Evolutionary conservation across 2,113 vertebrate genomes (phyloP).

Genomic region (Pollimyrus isidori): DNA sequence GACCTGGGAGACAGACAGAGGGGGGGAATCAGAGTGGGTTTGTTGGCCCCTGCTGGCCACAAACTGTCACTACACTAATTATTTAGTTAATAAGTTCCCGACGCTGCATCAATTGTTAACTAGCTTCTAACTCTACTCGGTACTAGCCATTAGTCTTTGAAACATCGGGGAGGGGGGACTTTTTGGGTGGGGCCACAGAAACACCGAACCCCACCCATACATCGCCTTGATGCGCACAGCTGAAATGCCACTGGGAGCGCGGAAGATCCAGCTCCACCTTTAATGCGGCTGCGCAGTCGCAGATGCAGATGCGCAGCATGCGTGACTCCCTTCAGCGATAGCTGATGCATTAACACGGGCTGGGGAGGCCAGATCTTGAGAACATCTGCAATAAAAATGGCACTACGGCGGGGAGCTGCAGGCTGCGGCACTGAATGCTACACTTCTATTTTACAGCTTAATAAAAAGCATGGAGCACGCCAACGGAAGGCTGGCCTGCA

Average conservation of each 20-base stretch:
- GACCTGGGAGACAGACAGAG: conserved; percentile 61
- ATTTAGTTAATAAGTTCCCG: not conserved
- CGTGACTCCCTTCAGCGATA: not conserved
- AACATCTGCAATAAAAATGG: not conserved
- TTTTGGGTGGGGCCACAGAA: not conserved
- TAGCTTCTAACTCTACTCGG: not conserved
- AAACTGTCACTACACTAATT: not conserved
- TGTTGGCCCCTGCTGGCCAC: not conserved
- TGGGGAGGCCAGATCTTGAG: not conserved
- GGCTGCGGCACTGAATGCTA: not conserved
- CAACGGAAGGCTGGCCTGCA: not conserved
- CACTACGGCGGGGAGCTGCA: not conserved
- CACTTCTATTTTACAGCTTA: not conserved
- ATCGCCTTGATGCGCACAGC: not conserved
- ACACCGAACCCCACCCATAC: not conserved
- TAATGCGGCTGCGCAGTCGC: not conserved
- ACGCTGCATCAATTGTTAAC: not conserved
- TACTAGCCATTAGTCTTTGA: not conserved
- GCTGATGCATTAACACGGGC: not conserved
- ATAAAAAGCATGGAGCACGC: not conserved
- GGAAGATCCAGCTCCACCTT: not conserved
- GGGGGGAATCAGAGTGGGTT: not conserved
- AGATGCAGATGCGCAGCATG: not conserved
- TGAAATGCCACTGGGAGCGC: not conserved
- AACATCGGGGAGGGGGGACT: not conserved